A percentile compares a stretch with the other conserved stretches of the same genome.
Conservation (phyloP, 92 coral and sea anemone species). For the Heliopora coerulea region DNA sequence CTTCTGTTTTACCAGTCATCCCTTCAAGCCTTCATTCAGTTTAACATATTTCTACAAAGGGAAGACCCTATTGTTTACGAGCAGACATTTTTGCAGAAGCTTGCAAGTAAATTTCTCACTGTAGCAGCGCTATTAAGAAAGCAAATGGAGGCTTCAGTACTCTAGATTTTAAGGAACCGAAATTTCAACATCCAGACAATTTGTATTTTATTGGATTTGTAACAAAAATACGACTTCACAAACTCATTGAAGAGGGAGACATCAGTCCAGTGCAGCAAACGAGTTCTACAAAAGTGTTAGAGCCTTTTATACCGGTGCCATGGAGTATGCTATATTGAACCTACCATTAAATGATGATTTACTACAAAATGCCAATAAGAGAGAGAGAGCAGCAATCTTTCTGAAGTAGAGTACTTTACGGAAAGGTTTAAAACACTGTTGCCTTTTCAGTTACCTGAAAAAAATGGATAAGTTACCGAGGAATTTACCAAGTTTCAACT, state of each 20-base stretch:
- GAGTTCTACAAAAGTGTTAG: conserved; percentile 49
- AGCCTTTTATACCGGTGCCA: conserved; percentile 38
- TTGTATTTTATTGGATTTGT: neutral
- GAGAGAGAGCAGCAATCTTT: conserved; percentile 5
- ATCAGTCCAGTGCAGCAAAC: conserved; percentile 37
- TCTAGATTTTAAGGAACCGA: neutral
- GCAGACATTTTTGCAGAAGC: neutral
- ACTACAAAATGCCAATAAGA: conserved; percentile 46
- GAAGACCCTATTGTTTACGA: neutral
- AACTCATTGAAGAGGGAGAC: conserved; percentile 46
- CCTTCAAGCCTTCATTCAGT: conserved; percentile 6
- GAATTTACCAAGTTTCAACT: conserved; percentile 41
- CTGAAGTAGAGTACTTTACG: conserved; percentile 47
- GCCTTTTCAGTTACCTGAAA: conserved; percentile 39
- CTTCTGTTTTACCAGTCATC: conserved; percentile 52
- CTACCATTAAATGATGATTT: conserved; percentile 52
- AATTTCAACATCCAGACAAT: neutral
- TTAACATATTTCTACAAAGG: neutral
- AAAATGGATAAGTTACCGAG: conserved; percentile 32
- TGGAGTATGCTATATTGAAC: conserved; percentile 54
- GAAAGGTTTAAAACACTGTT: conserved; percentile 27
- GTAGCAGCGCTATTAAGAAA: conserved; percentile 11
- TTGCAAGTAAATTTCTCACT: conserved; percentile 6
- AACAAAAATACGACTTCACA: conserved; percentile 44
- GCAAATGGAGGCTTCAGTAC: conserved; percentile 25